These are phyloP conservation scores for Latheticus oryzae DNA, from an alignment of 2,888 invertebrate species.

Conservation along the genomic window DNA sequence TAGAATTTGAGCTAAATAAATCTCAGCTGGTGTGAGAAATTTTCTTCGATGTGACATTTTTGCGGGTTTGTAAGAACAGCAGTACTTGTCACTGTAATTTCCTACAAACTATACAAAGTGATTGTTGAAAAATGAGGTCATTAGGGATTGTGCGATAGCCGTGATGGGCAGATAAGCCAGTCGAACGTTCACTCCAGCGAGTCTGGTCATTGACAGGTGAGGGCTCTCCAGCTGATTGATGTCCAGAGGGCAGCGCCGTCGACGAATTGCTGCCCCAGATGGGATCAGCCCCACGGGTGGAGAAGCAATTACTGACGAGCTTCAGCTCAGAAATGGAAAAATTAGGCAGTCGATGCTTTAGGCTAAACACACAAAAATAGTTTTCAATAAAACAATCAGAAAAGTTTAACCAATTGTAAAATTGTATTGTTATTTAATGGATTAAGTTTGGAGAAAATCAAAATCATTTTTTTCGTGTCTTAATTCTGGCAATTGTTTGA, in stretches of 20 bases:
- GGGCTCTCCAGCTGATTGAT: constrained; percentile 57
- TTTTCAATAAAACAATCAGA: neutral
- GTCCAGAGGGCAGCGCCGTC: constrained; percentile 54
- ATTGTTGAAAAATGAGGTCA: constrained; percentile 41
- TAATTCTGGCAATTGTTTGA: constrained; percentile 25
- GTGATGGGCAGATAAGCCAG: constrained; percentile 40
- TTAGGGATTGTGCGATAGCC: constrained; percentile 38
- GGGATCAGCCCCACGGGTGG: constrained; percentile 33
- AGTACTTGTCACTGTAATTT: neutral
- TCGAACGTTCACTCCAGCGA: constrained; percentile 40
- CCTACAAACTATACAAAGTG: constrained; percentile 27
- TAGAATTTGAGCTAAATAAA: no score
- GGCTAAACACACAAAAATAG: neutral
- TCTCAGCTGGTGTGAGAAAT: no score
- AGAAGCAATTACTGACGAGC: constrained; percentile 52
- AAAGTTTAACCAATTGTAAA: neutral
- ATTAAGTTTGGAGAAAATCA: constrained; percentile 20
- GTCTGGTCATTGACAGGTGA: constrained; percentile 57
- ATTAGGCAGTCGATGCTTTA: neutral
- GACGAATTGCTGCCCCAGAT: constrained; percentile 54
- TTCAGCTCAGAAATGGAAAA: constrained; percentile 7
- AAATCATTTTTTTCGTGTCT: constrained; percentile 11
- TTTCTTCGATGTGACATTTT: no score
- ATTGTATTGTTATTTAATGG: neutral
- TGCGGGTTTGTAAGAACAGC: no score